A percentile compares a stretch with the other conserved stretches of the same genome.
phyloP scores from a whole-genome alignment of 2,113 vertebrate genomes.

The Eupsittula cactorum region DNA sequence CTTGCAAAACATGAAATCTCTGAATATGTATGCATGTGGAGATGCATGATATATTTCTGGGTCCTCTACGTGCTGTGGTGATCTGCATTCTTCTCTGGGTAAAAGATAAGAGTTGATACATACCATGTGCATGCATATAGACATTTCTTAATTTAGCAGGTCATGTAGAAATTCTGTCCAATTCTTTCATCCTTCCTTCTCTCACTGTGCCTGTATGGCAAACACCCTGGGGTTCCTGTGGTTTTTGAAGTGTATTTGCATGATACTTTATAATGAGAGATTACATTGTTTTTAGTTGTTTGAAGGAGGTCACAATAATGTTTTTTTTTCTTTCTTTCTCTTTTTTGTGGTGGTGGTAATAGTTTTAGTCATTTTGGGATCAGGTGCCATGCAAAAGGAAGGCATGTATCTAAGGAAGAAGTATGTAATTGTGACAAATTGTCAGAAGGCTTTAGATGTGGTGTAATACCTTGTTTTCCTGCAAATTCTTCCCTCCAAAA shows the following conservation, averaged over 20 bases:
- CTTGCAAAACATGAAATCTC: background rate
- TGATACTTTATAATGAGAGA: background rate
- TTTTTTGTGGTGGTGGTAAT: background rate
- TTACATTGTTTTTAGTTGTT: constrained; percentile 12
- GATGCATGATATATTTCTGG: background rate
- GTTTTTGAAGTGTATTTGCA: constrained; percentile 28
- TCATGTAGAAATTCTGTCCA: background rate
- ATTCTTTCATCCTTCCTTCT: constrained; percentile 12
- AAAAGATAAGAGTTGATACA: background rate
- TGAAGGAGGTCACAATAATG: background rate
- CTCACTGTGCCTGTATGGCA: constrained; percentile 10
- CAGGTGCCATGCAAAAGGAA: background rate
- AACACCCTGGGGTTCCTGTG: constrained; percentile 25
- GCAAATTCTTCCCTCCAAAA: background rate
- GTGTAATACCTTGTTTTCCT: background rate
- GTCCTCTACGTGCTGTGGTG: background rate
- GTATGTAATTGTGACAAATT: constrained; percentile 12
- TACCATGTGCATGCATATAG: background rate
- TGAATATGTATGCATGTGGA: background rate
- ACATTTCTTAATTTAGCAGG: constrained; percentile 18
- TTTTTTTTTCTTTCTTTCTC: background rate
- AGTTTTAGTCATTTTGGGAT: constrained; percentile 21
- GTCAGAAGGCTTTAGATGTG: constrained; percentile 15
- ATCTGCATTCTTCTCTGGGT: background rate
- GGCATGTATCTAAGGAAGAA: background rate